Conservation (phyloP, 1,140 invertebrate genomes). For the Eurosta solidaginis region DNA sequence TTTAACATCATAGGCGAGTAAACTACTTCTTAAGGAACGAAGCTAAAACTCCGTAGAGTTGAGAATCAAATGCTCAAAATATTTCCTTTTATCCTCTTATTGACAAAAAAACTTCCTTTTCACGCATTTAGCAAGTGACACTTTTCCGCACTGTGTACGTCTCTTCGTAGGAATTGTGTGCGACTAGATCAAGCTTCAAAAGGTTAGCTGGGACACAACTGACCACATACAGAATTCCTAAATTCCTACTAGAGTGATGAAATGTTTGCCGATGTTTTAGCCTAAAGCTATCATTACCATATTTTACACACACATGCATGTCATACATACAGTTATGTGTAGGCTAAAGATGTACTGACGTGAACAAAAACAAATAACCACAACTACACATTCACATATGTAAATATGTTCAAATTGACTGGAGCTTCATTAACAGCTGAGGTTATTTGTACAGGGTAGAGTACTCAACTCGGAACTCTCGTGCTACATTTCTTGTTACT, state of each 20-base stretch:
- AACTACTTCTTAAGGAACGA: too few relatives aligned
- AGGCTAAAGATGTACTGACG: constrained; percentile 3
- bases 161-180: too few relatives aligned
- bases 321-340: too few relatives aligned
- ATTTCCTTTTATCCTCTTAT: too few relatives aligned
- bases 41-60: too few relatives aligned
- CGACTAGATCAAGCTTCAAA: too few relatives aligned
- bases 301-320: neutral
- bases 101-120: too few relatives aligned
- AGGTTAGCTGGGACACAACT: too few relatives aligned
- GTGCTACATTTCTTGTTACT: neutral
- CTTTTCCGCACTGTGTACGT: too few relatives aligned
- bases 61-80: too few relatives aligned
- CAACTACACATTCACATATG: neutral
- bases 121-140: too few relatives aligned
- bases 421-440: constrained; percentile 21
- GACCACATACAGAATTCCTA: neutral
- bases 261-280: constrained; percentile 4
- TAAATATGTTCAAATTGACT: neutral
- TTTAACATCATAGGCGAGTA: too few relatives aligned
- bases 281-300: constrained; percentile 18
- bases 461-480: neutral
- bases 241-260: neutral
- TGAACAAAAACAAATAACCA: neutral
- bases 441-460: neutral